Evolutionary conservation across 2,797 vertebrate species (phyloP).

Genomic region (Salmo trutta): DNA sequence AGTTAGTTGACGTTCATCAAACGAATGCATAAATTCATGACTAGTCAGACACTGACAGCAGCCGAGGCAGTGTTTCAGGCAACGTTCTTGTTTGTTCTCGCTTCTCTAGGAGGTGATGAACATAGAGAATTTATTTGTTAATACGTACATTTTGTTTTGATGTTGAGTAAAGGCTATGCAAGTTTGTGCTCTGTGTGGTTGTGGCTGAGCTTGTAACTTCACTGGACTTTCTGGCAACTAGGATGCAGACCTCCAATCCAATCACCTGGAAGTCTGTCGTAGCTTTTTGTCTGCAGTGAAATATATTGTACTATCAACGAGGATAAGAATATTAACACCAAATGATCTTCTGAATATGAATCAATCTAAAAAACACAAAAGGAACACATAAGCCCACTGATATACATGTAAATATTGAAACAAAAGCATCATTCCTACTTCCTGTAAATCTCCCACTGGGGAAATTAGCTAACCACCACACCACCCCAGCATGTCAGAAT

Average conservation of each 20-base stretch:
- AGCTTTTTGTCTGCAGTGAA: background rate
- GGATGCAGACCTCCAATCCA: background rate
- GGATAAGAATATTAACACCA: background rate
- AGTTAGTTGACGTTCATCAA: constrained; percentile 44
- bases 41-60: constrained; percentile 13
- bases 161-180: background rate
- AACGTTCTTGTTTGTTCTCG: constrained; percentile 5
- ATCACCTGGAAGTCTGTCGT: background rate
- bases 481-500: background rate
- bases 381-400: background rate
- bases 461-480: background rate
- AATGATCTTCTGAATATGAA: background rate
- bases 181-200: background rate
- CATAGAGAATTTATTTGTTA: background rate
- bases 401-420: too few species aligned
- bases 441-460: background rate
- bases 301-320: background rate
- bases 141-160: background rate
- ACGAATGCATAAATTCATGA: constrained; percentile 33
- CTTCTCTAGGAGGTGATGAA: background rate
- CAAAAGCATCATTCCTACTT: background rate
- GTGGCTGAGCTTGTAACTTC: background rate
- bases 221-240: background rate
- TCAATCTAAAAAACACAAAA: background rate
- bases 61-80: background rate